Evolutionary conservation across 2,797 vertebrate genomes (phyloP).

Genomic region (Enteromius treurensis): DNA sequence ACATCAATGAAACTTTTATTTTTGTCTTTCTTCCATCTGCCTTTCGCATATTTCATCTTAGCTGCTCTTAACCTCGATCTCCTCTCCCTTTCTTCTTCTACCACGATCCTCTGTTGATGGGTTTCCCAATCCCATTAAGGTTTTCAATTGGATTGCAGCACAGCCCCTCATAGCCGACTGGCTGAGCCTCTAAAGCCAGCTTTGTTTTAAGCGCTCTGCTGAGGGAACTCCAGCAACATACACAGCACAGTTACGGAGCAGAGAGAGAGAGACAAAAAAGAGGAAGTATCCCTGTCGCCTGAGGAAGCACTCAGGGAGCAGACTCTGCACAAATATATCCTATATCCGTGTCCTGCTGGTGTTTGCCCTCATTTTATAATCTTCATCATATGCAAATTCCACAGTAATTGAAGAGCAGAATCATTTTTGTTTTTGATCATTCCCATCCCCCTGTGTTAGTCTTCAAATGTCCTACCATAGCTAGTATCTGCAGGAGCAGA

Average conservation of each 20-base stretch:
- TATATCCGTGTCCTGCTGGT: background rate
- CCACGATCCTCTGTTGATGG: slow-evolving; percentile 62
- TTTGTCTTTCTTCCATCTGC: background rate
- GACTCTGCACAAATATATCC: background rate
- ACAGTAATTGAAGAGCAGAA: slow-evolving; percentile 5
- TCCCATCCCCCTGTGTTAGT: slow-evolving; percentile 53
- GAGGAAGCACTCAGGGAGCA: background rate
- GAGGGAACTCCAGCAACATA: slow-evolving; percentile 64
- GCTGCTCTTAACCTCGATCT: slow-evolving; percentile 53
- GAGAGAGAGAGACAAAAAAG: slow-evolving; percentile 23
- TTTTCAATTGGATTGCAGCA: slow-evolving; percentile 77
- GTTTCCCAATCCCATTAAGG: slow-evolving; percentile 77
- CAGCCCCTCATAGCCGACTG: slow-evolving; percentile 77
- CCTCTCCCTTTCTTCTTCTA: slow-evolving; percentile 12
- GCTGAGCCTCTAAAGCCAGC: slow-evolving; percentile 80
- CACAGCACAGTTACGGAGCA: slow-evolving; percentile 62
- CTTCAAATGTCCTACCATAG: slow-evolving; percentile 48
- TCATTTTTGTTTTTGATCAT: slow-evolving; percentile 24
- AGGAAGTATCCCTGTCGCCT: background rate
- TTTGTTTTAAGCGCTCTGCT: slow-evolving; percentile 78
- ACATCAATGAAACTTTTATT: background rate
- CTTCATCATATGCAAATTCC: background rate
- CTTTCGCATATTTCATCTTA: slow-evolving; percentile 47
- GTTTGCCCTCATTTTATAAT: background rate
- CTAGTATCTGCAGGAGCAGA: slow-evolving; percentile 72